Conservation (phyloP, 1,140 invertebrate genomes). For the Cyrtorhinus lividipennis region DNA sequence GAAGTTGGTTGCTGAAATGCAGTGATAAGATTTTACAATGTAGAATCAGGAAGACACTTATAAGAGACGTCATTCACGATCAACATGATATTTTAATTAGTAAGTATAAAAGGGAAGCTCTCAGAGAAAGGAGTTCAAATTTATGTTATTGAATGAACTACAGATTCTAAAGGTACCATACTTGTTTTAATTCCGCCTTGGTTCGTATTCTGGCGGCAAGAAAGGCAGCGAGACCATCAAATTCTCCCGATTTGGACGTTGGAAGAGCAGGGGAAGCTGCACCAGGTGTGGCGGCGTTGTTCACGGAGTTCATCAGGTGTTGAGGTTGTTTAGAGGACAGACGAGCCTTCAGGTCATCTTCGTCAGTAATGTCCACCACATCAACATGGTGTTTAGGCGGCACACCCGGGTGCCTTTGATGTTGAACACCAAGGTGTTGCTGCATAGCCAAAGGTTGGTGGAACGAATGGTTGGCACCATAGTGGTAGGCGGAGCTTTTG, state of each 20-base stretch:
- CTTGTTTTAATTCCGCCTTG: constrained; percentile 66
- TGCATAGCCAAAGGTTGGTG: too few relatives aligned
- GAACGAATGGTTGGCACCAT: too few relatives aligned
- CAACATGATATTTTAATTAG: too few relatives aligned
- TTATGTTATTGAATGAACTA: too few relatives aligned
- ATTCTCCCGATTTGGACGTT: constrained; percentile 27
- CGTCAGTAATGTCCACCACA: constrained; percentile 20
- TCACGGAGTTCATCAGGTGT: too few relatives aligned
- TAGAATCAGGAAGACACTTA: too few relatives aligned
- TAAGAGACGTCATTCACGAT: too few relatives aligned
- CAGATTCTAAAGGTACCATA: too few relatives aligned
- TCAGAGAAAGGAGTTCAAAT: too few relatives aligned
- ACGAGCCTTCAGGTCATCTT: not conserved
- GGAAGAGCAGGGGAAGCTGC: not conserved
- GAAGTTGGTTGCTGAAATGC: not conserved
- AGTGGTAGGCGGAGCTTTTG: too few relatives aligned
- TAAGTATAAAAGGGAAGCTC: too few relatives aligned
- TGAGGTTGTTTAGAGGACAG: constrained; percentile 29
- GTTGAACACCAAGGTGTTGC: too few relatives aligned
- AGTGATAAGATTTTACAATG: not conserved
- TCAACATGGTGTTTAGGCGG: constrained; percentile 28
- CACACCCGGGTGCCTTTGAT: not conserved
- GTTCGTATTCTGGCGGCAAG: constrained; percentile 59
- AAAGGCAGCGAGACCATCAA: constrained; percentile 37
- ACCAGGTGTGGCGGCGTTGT: constrained; percentile 12